Evolutionary conservation across 1,140 invertebrate genomes (phyloP).

Genomic region (Bombus vancouverensis): DNA sequence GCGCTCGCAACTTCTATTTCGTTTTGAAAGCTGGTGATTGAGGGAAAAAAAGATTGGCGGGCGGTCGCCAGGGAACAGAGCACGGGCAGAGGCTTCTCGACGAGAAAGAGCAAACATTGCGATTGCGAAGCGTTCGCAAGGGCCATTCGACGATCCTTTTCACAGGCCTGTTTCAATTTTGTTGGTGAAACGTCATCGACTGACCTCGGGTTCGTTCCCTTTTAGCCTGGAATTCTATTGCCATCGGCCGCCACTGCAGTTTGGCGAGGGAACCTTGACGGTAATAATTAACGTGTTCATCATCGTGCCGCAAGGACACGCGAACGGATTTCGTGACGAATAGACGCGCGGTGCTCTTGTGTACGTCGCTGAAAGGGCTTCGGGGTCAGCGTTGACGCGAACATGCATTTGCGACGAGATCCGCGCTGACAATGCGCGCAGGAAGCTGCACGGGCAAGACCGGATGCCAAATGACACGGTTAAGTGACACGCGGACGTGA

Average conservation of each 20-base stretch:
- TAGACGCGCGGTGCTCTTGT: constrained; percentile 28
- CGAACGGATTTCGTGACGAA: constrained; percentile 65
- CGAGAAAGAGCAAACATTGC: constrained; percentile 29
- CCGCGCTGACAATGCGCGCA: constrained; percentile 22
- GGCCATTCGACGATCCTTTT: constrained; percentile 31
- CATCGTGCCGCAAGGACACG: constrained; percentile 58
- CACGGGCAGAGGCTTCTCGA: background rate
- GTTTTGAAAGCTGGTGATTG: background rate
- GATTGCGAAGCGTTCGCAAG: background rate
- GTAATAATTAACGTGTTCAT: constrained; percentile 73
- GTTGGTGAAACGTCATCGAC: constrained; percentile 38
- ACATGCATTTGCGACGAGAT: constrained; percentile 24
- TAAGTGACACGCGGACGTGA: constrained; percentile 1
- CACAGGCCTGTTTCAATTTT: constrained; percentile 5
- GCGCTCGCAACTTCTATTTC: background rate
- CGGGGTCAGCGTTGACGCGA: constrained; percentile 41
- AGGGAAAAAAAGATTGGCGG: background rate
- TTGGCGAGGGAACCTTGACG: constrained; percentile 41
- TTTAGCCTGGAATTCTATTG: constrained; percentile 44
- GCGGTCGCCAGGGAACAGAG: no score
- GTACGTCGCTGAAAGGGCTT: constrained; percentile 57
- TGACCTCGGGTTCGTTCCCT: constrained; percentile 60
- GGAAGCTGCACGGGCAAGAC: background rate
- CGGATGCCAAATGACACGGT: background rate
- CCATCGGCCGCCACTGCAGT: constrained; percentile 20